Percentiles rank a stretch among this genome's conserved stretches.
These are phyloP conservation scores for Camptogramma bilineatum DNA, from an alignment of 2,888 invertebrate species.

Conservation along the genomic window DNA sequence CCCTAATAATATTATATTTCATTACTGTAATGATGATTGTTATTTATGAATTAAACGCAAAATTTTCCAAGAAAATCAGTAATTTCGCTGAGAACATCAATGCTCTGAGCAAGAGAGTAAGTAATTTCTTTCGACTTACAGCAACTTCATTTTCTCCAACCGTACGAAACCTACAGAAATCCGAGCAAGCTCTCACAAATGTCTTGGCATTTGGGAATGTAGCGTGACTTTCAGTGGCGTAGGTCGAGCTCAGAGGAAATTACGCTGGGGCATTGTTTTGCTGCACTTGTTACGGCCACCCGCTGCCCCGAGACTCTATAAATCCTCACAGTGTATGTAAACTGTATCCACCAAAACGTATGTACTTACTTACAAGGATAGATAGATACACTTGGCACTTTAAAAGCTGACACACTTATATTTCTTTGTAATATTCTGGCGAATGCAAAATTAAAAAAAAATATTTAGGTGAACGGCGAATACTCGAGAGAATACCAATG, in stretches of 20 bases:
- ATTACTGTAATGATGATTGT: neutral
- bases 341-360: conserved; percentile 7
- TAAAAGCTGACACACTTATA: neutral
- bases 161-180: conserved; percentile 19
- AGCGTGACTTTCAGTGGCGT: conserved; percentile 32
- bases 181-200: conserved; percentile 22
- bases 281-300: conserved; percentile 57
- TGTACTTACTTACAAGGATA: neutral
- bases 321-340: conserved; percentile 26
- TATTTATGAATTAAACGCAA: neutral
- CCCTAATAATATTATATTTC: neutral
- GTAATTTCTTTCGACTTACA: neutral
- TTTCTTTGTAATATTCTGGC: too few species aligned
- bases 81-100: neutral
- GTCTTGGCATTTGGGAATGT: conserved; percentile 31
- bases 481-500: too few species aligned
- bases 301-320: conserved; percentile 24
- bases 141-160: neutral
- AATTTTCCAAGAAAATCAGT: neutral
- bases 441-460: too few species aligned
- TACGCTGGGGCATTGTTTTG: conserved; percentile 66
- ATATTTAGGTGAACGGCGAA: too few species aligned
- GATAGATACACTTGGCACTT: conserved; percentile 11
- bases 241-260: conserved; percentile 56
- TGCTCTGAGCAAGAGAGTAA: too few species aligned